Evolutionary conservation across 1,140 invertebrate species (phyloP).

Genomic region (Teleopsis dalmanni): DNA sequence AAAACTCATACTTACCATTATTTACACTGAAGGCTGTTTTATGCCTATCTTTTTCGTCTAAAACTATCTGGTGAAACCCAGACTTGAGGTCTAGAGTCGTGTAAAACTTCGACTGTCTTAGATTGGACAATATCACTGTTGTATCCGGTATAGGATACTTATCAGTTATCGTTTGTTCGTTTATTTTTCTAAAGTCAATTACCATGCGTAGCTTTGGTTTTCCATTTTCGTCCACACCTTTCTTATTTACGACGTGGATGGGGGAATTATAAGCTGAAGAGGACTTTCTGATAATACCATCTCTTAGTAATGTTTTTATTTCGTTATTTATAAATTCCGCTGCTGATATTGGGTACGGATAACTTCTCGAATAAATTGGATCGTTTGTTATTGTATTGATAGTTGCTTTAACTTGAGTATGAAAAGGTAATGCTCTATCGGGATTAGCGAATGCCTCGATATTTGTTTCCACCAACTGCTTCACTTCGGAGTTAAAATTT

Average conservation of each 20-base stretch:
- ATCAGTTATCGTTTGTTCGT: slow-evolving; percentile 28
- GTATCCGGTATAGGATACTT: slow-evolving; percentile 47
- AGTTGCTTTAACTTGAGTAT: slow-evolving; percentile 6
- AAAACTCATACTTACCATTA: too few species aligned
- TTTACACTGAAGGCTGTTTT: too few species aligned
- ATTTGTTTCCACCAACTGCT: background rate
- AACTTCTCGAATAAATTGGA: slow-evolving; percentile 7
- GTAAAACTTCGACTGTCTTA: too few species aligned
- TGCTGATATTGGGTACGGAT: slow-evolving; percentile 11
- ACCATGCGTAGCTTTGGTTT: slow-evolving; percentile 26
- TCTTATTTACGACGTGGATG: slow-evolving; percentile 10
- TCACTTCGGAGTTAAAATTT: background rate
- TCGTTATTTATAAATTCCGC: slow-evolving; percentile 11
- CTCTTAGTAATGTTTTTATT: slow-evolving; percentile 4
- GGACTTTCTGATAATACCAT: too few species aligned
- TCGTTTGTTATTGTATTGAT: slow-evolving; percentile 7
- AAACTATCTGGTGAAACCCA: too few species aligned
- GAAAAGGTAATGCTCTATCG: slow-evolving; percentile 4
- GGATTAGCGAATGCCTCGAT: background rate
- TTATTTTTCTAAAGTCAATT: slow-evolving; percentile 29
- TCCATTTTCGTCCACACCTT: slow-evolving; percentile 4
- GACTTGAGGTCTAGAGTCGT: too few species aligned
- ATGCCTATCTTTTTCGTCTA: too few species aligned
- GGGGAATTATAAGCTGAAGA: too few species aligned
- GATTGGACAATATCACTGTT: too few species aligned